A percentile compares a stretch with the other conserved stretches of the same genome.
Evolutionary conservation across 23 tunicate species (phyloP).

Genomic region (Oikopleura dioica): DNA sequence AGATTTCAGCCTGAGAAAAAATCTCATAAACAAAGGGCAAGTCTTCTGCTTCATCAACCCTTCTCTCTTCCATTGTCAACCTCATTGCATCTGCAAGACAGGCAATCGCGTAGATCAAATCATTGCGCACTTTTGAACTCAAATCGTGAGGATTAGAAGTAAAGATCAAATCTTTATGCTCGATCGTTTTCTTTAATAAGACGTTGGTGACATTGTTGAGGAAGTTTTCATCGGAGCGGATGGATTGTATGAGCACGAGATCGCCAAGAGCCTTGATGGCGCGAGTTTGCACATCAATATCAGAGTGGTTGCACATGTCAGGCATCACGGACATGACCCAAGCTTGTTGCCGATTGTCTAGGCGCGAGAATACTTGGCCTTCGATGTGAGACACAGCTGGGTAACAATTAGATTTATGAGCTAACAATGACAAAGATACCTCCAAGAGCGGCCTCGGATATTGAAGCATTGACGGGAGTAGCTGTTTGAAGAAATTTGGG

Average conservation of each 20-base stretch:
- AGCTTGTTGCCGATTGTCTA: neutral
- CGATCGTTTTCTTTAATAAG: neutral
- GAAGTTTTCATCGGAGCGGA: neutral
- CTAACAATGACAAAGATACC: no score
- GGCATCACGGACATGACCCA: neutral
- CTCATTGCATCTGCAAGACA: neutral
- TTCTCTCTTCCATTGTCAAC: neutral
- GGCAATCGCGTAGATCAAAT: neutral
- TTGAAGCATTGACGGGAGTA: neutral
- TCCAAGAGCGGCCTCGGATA: no score
- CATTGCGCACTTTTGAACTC: neutral
- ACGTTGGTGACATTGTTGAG: neutral
- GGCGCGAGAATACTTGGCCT: neutral
- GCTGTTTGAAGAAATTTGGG: neutral
- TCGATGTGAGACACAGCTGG: neutral
- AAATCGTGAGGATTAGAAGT: neutral
- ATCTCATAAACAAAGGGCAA: neutral
- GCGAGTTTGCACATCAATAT: neutral
- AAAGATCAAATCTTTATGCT: neutral
- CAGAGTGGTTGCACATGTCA: neutral
- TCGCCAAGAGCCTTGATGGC: neutral
- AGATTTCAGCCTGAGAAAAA: neutral
- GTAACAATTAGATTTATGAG: no score
- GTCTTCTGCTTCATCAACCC: neutral
- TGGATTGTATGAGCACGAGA: neutral